Evolutionary conservation across 2,888 invertebrate genomes (phyloP).

Genomic region (Acanthosoma haemorrhoidale): DNA sequence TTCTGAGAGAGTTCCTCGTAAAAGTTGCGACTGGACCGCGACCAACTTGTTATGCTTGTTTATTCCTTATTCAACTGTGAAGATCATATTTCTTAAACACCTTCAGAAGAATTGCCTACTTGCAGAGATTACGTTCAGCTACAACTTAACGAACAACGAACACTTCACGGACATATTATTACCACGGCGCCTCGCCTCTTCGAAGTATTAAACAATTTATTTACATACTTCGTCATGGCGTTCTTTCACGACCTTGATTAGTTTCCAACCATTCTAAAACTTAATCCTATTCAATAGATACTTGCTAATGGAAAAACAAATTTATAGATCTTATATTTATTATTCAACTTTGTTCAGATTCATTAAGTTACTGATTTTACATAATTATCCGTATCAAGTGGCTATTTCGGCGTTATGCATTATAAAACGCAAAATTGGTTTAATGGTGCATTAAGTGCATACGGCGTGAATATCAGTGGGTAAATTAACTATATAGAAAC

Average conservation of each 20-base stretch:
- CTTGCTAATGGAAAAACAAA: neutral
- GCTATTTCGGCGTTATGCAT: too few relatives aligned
- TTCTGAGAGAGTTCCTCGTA: neutral
- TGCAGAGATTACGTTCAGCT: too few relatives aligned
- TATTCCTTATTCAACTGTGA: neutral
- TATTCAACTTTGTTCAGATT: too few relatives aligned
- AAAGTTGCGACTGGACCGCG: neutral
- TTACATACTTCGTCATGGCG: neutral
- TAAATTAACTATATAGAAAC: too few relatives aligned
- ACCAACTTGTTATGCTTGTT: neutral
- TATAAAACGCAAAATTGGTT: too few relatives aligned
- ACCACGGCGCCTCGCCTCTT: too few relatives aligned
- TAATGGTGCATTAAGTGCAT: too few relatives aligned
- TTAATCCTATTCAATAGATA: neutral
- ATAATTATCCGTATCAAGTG: too few relatives aligned
- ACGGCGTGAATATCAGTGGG: too few relatives aligned
- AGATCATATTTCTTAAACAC: neutral
- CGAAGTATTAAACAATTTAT: neutral
- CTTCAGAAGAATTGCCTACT: neutral
- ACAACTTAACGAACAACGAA: neutral
- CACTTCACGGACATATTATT: neutral
- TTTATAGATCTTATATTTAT: too few relatives aligned
- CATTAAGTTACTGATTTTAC: too few relatives aligned
- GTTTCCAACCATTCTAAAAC: neutral
- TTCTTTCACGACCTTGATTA: neutral